These are phyloP conservation scores for Dryoscopus gambensis DNA, from an alignment of 2,113 vertebrate species.

Conservation along the genomic window DNA sequence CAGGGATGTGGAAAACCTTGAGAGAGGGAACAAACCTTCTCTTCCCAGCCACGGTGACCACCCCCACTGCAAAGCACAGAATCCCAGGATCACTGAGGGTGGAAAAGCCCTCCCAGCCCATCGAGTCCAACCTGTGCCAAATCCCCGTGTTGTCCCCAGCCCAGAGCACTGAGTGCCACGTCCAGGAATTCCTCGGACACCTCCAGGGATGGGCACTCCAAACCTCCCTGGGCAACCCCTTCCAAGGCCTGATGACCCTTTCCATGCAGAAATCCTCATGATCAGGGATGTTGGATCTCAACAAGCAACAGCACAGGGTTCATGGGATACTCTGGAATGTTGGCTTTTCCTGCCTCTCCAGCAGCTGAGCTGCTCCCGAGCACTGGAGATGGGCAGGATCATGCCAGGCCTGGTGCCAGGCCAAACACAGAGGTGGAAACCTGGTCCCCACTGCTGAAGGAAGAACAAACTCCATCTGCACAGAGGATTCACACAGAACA, in stretches of 20 bases:
- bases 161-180: not conserved
- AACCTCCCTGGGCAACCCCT: not conserved
- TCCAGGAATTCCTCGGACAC: not conserved
- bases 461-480: not conserved
- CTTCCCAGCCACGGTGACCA: not conserved
- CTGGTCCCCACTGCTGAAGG: not conserved
- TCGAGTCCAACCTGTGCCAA: fast-evolving
- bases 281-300: not conserved
- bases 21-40: not conserved
- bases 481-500: not conserved
- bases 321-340: fast-evolving
- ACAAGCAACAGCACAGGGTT: not conserved
- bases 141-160: not conserved
- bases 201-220: not conserved
- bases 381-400: not conserved
- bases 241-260: not conserved
- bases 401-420: not conserved
- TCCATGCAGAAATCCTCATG: not conserved
- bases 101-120: not conserved
- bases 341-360: not conserved
- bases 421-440: not conserved
- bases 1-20: not conserved
- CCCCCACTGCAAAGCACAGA: not conserved
- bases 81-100: not conserved
- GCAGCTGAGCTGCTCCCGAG: not conserved